Base-by-base conservation (phyloP, 1,140 invertebrate species). In the Thalassaphorura encarpata region DNA sequence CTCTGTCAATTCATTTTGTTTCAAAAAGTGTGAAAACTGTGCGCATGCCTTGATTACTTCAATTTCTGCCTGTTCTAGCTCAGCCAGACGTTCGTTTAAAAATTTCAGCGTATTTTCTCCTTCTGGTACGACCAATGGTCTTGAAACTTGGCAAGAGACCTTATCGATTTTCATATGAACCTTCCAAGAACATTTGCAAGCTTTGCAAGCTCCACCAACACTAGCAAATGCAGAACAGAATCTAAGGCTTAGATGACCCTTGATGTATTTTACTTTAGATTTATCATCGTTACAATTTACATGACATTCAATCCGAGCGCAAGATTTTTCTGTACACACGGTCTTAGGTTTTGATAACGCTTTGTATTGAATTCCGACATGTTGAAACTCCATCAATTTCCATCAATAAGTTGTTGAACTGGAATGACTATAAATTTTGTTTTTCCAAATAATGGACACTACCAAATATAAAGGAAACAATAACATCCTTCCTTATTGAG, bases 1-100 rank as follows among this genome's bases (percentile, higher is more conserved):
- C 0, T 54, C 24, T 2, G 49, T 54, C 18, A 63, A 61, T 1
- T 58, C 61, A 28, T 62, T 57, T 8, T 24, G 21, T 42, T 60
- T 61, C 43, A 61, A 40, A 41, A 63, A 61, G 2, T 24, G 4
- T 18, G 49, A 54, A 39, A 63, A 58, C 1, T 42, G 23, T 6
- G 43, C 2, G 16, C n/a, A 39, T 2, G 48, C 42, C 4, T 2
- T 24, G 1, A 15, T 33, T 42, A 61, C 58, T 15, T 27, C 0
- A 2, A 21, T 5, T 13, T 33, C 8, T 27, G 54, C 58, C 24
- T 50, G 1, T 11, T 60, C 36, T 13, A 36, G 33, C 15, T 47
- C n/a, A n/a, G 11, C 33, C 33, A 36, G 33, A n/a, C 11, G 33
- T n/a, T n/a, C 33, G 11, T 11, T 36, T n/a, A 36, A n/a, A n/a